phyloP scores from a whole-genome alignment of 2,888 invertebrate species.

The Callyntrura sp. region DNA sequence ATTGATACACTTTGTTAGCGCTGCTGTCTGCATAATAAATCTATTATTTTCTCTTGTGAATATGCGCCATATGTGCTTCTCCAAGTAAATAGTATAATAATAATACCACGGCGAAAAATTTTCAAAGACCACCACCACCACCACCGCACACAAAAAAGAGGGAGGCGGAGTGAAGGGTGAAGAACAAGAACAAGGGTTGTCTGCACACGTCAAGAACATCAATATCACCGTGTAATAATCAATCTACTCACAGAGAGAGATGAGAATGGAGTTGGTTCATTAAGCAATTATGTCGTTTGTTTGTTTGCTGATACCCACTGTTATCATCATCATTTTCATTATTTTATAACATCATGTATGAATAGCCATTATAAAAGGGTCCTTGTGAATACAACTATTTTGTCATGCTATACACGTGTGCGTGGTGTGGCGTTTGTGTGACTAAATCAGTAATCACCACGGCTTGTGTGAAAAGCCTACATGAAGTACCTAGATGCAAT shows the following conservation, averaged over 20 bases:
- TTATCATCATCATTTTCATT: not conserved
- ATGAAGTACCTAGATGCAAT: no score
- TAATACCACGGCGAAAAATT: no score
- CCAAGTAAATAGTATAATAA: no score
- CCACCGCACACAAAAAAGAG: not conserved
- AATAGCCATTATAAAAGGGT: not conserved
- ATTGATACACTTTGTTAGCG: not conserved
- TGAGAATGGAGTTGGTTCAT: constrained; percentile 11
- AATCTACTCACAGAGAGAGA: not conserved
- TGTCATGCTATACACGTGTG: constrained; percentile 3
- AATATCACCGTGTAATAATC: not conserved
- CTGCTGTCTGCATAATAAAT: not conserved
- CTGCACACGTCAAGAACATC: constrained; percentile 10
- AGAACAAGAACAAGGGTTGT: not conserved
- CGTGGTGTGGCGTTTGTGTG: not conserved
- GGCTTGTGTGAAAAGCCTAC: not conserved
- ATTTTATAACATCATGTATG: no score
- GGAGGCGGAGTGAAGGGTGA: not conserved
- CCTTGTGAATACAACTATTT: constrained; percentile 20
- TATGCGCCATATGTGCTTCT: not conserved
- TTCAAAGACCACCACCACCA: no score
- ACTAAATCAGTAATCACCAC: not conserved
- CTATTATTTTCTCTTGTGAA: constrained; percentile 32
- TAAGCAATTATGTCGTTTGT: constrained; percentile 53
- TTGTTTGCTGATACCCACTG: constrained; percentile 18